Conservation (phyloP, 2,797 vertebrate species). For the Aythya fuligula region DNA sequence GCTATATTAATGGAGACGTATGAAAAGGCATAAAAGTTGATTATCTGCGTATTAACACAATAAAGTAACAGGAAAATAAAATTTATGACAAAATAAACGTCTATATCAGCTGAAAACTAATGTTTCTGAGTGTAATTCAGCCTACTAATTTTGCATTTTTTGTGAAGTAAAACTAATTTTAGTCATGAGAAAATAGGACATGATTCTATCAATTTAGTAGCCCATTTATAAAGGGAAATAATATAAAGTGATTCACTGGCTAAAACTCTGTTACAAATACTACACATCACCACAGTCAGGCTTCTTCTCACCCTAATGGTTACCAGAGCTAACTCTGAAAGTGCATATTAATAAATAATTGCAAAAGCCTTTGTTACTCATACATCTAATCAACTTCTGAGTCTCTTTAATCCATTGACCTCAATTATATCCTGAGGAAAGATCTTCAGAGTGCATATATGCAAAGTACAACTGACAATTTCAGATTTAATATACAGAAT, state of each 20-base stretch:
- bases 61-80: background rate
- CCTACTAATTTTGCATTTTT: background rate
- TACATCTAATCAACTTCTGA: background rate
- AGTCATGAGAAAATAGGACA: background rate
- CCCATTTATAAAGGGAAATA: background rate
- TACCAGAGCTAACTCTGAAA: background rate
- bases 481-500: background rate
- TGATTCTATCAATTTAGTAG: background rate
- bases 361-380: background rate
- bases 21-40: background rate
- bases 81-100: background rate
- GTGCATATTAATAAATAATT: background rate
- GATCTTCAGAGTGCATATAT: background rate
- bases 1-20: background rate
- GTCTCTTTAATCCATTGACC: background rate
- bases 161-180: constrained; percentile 27
- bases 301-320: background rate
- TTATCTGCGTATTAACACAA: background rate
- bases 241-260: background rate
- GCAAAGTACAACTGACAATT: background rate
- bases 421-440: background rate
- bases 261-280: background rate
- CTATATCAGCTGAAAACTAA: background rate
- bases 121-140: background rate
- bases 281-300: background rate